Percentiles rank a stretch among this genome's conserved stretches.
Conservation (phyloP, 2,888 invertebrate genomes). For the Crepidodera aurea region DNA sequence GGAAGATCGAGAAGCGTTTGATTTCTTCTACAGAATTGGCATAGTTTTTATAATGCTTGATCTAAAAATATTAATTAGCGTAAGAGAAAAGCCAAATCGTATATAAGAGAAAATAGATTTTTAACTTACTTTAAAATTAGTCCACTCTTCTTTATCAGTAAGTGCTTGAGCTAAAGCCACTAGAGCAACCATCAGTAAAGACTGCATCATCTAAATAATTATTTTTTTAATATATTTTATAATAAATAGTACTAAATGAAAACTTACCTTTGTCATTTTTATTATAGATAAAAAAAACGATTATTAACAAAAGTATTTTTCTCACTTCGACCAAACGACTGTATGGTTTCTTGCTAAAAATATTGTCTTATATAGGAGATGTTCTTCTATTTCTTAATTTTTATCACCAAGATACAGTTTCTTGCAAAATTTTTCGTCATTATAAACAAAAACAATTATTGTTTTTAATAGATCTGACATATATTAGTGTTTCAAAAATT, state of each 20-base stretch:
- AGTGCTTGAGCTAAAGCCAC: background rate
- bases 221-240: background rate
- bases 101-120: background rate
- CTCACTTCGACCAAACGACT: too few relatives aligned
- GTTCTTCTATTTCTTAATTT: too few relatives aligned
- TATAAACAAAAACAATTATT: too few relatives aligned
- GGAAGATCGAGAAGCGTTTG: constrained; percentile 19
- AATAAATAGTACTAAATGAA: background rate
- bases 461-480: too few relatives aligned
- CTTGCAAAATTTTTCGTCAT: too few relatives aligned
- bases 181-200: background rate
- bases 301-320: too few relatives aligned
- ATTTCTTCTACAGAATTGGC: constrained; percentile 16
- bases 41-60: constrained; percentile 16
- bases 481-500: too few relatives aligned
- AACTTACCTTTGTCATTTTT: background rate
- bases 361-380: too few relatives aligned
- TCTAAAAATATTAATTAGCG: background rate
- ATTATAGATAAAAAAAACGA: too few relatives aligned
- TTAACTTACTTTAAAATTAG: constrained; percentile 19
- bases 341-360: too few relatives aligned
- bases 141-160: constrained; percentile 16
- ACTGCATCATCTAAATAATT: constrained; percentile 3
- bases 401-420: too few relatives aligned
- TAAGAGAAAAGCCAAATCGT: background rate